Conservation (phyloP, 2,797 vertebrate species). For the Leptoclinus maculatus region DNA sequence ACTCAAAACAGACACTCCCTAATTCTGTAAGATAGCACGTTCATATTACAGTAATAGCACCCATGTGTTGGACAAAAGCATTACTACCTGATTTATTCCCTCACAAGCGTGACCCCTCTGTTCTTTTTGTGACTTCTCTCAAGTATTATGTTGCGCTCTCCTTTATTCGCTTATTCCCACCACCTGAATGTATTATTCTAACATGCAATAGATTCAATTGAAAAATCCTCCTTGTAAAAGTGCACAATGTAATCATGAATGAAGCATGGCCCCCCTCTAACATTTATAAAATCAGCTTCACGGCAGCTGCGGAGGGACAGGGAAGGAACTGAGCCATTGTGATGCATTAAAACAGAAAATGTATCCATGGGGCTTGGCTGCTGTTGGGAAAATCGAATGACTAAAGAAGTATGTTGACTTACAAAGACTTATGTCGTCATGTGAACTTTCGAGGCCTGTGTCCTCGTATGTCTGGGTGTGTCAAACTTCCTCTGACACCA, state of each 20-base stretch:
- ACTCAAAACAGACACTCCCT: no score
- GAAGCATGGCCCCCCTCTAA: not conserved
- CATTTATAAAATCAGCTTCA: conserved; percentile 1
- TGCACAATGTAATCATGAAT: not conserved
- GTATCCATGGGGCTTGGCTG: not conserved
- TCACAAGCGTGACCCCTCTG: not conserved
- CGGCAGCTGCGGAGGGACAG: not conserved
- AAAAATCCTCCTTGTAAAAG: not conserved
- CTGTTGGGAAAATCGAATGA: no score
- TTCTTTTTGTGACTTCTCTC: not conserved
- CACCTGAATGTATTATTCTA: not conserved
- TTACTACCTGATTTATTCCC: not conserved
- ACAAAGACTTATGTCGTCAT: no score
- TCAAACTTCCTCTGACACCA: no score
- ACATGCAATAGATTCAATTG: not conserved
- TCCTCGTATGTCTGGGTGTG: no score
- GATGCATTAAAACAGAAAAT: conserved; percentile 8
- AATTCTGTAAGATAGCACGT: no score
- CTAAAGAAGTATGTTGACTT: no score
- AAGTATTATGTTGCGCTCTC: not conserved
- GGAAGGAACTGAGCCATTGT: conserved; percentile 2
- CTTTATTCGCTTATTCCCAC: not conserved
- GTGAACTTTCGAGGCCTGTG: no score
- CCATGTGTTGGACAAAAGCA: not conserved
- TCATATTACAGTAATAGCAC: no score